Evolutionary conservation across 1,140 invertebrate genomes (phyloP).

Genomic region (Aphidius gifuensis): DNA sequence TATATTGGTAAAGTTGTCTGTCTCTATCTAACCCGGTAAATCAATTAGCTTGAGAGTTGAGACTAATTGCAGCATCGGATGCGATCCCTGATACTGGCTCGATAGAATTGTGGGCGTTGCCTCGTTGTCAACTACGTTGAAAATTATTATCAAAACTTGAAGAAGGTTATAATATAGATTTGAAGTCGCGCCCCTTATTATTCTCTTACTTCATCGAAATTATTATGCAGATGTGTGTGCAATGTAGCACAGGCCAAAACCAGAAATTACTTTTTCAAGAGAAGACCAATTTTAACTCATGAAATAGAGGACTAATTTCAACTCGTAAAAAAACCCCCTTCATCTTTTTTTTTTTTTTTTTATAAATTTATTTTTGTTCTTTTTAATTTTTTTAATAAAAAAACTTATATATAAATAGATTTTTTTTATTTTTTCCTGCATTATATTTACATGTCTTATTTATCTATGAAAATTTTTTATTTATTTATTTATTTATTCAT

Average conservation of each 20-base stretch:
- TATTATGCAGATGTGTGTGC: neutral
- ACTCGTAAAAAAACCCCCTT: too few species aligned
- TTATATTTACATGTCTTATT: too few species aligned
- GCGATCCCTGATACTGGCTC: constrained; percentile 19
- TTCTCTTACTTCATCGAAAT: neutral
- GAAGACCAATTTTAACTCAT: too few species aligned
- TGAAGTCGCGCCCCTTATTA: neutral
- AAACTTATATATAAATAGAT: too few species aligned
- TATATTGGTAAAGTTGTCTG: too few species aligned
- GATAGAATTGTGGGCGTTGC: constrained; percentile 23
- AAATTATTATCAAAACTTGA: constrained; percentile 21
- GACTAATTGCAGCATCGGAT: constrained; percentile 23
- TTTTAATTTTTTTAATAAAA: neutral
- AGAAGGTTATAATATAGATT: neutral
- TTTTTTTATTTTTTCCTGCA: too few species aligned
- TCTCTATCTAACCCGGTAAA: constrained; percentile 6
- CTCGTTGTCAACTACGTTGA: constrained; percentile 14
- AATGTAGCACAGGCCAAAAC: too few species aligned
- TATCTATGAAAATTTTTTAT: neutral
- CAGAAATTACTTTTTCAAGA: too few species aligned
- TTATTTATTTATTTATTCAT: neutral
- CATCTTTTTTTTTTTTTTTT: too few species aligned
- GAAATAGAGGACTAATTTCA: too few species aligned
- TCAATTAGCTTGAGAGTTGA: constrained; percentile 24
- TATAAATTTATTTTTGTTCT: neutral